Percentiles rank a stretch among this genome's conserved stretches.
These are phyloP conservation scores for Propithecus coquereli DNA, from an alignment of 2,113 vertebrate genomes.

Conservation along the genomic window DNA sequence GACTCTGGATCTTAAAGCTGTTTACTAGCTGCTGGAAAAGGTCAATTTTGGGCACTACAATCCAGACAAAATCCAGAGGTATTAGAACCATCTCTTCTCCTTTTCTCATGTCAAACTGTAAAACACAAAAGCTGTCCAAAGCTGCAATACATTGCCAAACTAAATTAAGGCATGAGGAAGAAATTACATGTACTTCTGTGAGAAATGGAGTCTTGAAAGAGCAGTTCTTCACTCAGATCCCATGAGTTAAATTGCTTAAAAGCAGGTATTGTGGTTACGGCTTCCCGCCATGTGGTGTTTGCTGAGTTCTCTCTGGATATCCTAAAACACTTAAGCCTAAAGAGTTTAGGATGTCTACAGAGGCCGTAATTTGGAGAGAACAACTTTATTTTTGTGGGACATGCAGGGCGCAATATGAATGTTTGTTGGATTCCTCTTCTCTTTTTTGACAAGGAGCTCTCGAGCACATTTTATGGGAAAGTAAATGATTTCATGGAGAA, in stretches of 20 bases:
- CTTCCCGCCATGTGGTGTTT: background rate
- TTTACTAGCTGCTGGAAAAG: constrained; percentile 64
- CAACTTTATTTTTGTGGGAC: constrained; percentile 51
- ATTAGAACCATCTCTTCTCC: background rate
- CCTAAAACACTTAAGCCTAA: constrained; percentile 26
- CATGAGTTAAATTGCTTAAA: constrained; percentile 34
- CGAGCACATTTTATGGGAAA: background rate
- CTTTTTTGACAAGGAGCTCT: constrained; percentile 41
- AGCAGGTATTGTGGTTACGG: background rate
- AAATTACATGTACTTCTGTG: constrained; percentile 51
- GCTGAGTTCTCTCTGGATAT: background rate
- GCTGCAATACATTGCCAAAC: background rate
- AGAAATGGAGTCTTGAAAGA: constrained; percentile 54
- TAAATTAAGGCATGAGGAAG: constrained; percentile 51
- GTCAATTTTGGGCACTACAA: background rate
- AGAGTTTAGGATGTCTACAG: constrained; percentile 53
- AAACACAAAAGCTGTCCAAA: background rate
- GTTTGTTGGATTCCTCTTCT: constrained; percentile 18
- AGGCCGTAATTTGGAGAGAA: constrained; percentile 33
- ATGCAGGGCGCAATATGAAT: background rate
- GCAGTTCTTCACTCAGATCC: background rate
- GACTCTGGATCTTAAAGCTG: constrained; percentile 66
- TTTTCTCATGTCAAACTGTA: background rate
- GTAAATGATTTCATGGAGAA: background rate
- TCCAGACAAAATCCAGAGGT: constrained; percentile 25